Percentiles rank a stretch among this genome's conserved stretches.
phyloP scores from a whole-genome alignment of 2,113 vertebrate species.

The Oreotragus oreotragus region DNA sequence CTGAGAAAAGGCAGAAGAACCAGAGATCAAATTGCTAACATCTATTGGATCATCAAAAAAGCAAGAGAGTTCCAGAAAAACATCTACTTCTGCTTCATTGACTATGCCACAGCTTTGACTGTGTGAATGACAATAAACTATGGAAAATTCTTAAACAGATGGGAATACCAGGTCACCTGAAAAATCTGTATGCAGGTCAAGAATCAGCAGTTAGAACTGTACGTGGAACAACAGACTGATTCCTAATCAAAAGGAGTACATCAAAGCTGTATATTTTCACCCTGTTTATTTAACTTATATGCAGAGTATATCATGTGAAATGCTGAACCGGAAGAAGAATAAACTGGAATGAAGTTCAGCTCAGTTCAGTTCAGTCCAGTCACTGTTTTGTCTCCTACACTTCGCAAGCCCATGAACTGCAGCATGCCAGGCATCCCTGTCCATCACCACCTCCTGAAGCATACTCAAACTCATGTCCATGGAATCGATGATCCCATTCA shows the following conservation, averaged over 20 bases:
- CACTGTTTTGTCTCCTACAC: fast-evolving
- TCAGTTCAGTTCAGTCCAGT: background rate
- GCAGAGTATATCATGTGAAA: background rate
- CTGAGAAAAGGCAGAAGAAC: background rate
- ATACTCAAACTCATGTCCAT: background rate
- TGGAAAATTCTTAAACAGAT: background rate
- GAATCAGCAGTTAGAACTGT: background rate
- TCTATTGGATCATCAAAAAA: background rate
- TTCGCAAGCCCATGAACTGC: background rate
- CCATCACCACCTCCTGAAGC: background rate
- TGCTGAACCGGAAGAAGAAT: background rate
- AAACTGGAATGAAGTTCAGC: background rate
- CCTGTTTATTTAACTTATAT: background rate
- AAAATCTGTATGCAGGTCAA: background rate
- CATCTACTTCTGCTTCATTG: background rate
- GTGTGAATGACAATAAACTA: background rate
- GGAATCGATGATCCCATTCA: background rate
- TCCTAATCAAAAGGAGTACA: background rate
- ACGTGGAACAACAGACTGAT: background rate
- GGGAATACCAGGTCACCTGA: background rate
- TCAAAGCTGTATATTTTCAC: background rate
- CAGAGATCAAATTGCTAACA: background rate
- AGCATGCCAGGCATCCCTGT: background rate
- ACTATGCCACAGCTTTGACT: background rate
- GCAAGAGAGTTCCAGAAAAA: background rate